Percentiles rank a stretch among this genome's conserved stretches.
phyloP scores from a whole-genome alignment of 2,113 vertebrate genomes.

The Ranitomeya imitator region DNA sequence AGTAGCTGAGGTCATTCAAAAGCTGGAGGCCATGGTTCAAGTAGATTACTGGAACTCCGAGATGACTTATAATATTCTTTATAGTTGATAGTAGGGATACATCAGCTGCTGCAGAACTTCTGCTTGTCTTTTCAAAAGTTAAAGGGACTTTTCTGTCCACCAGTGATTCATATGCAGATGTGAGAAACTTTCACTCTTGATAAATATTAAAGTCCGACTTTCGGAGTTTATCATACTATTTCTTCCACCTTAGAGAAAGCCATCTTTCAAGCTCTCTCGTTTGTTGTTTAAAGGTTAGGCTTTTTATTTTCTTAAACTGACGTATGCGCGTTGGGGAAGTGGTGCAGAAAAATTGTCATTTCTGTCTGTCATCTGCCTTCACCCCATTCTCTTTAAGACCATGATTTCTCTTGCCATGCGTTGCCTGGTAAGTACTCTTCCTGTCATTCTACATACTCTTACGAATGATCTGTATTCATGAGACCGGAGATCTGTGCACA shows the following conservation, averaged over 20 bases:
- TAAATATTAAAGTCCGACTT: not conserved
- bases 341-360: conserved; percentile 6
- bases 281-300: conserved; percentile 9
- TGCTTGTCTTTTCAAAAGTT: not conserved
- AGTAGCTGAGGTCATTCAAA: no score
- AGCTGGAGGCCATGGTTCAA: no score
- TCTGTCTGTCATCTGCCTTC: not conserved
- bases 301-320: conserved; percentile 8
- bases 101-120: not conserved
- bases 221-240: not conserved
- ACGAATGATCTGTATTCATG: not conserved
- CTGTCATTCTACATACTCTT: conserved; percentile 9
- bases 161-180: no score
- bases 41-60: no score
- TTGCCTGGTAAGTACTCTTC: not conserved
- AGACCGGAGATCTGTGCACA: not conserved
- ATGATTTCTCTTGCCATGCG: not conserved
- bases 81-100: not conserved
- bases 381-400: not conserved
- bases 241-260: not conserved
- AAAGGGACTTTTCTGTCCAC: no score
- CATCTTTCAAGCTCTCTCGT: not conserved
- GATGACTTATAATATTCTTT: not conserved
- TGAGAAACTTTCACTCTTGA: no score
- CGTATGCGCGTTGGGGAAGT: not conserved